phyloP scores from a whole-genome alignment of 2,797 vertebrate species.

The Sebastes kiyomatsui region DNA sequence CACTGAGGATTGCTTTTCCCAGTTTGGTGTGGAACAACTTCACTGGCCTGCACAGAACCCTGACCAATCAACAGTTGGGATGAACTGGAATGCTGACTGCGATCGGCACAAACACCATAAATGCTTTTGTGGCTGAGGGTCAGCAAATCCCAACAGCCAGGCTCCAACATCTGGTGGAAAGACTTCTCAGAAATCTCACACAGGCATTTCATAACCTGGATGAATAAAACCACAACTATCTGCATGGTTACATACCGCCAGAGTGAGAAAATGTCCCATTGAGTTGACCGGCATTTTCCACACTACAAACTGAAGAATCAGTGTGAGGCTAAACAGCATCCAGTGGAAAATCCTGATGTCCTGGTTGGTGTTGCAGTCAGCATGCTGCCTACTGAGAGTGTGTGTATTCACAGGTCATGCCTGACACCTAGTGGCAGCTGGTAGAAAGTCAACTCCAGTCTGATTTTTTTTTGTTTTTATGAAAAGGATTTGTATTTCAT shows the following conservation, averaged over 20 bases:
- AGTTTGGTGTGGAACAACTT: not conserved
- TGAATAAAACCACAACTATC: not conserved
- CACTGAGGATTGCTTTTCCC: not conserved
- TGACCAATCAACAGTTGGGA: not conserved
- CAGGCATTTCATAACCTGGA: not conserved
- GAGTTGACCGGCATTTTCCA: not conserved
- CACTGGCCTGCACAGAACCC: not conserved
- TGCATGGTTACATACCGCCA: not conserved
- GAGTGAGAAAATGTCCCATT: not conserved
- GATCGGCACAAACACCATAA: not conserved
- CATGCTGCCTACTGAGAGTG: not conserved
- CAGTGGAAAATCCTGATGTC: not conserved
- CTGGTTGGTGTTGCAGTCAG: not conserved
- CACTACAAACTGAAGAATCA: not conserved
- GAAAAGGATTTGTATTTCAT: not conserved
- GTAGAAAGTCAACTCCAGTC: not conserved
- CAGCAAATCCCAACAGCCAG: not conserved
- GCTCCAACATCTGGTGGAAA: not conserved
- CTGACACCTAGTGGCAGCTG: slow-evolving; percentile 62
- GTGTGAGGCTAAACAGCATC: not conserved
- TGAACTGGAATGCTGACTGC: not conserved
- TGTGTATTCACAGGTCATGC: slow-evolving; percentile 6
- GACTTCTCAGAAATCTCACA: not conserved
- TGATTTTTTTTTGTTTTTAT: not conserved
- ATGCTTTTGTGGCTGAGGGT: not conserved